Percentiles rank a stretch among this genome's conserved stretches.
Evolutionary conservation across 1,140 invertebrate species (phyloP).

Genomic region (Achatina immaculata): DNA sequence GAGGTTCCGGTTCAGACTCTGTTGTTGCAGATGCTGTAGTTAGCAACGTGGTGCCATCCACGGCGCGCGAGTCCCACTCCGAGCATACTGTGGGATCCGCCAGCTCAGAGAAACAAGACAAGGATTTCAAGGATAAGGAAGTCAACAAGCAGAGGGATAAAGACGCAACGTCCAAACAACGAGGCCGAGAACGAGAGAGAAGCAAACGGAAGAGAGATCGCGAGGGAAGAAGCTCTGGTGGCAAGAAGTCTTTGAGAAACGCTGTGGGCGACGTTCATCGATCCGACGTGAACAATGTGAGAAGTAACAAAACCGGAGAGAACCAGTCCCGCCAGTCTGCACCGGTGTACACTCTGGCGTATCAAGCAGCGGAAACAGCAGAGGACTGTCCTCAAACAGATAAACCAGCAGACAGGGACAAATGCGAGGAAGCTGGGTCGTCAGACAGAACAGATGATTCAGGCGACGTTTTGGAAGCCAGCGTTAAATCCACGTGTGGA

Average conservation of each 20-base stretch:
- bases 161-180: constrained; percentile 12
- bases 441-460: background rate
- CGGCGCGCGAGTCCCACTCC: constrained; percentile 19
- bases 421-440: background rate
- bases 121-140: constrained; percentile 14
- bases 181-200: constrained; percentile 26
- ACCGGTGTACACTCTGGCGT: background rate
- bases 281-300: background rate
- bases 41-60: background rate
- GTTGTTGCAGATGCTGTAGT: background rate
- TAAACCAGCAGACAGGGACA: background rate
- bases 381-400: background rate
- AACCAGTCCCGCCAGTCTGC: background rate
- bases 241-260: constrained; percentile 10
- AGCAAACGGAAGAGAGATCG: constrained; percentile 29
- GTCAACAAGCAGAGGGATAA: background rate
- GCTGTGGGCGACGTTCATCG: constrained; percentile 14
- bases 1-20: constrained; percentile 31
- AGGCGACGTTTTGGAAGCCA: background rate
- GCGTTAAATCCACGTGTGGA: background rate
- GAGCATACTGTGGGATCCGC: constrained; percentile 17
- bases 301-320: background rate
- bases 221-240: background rate
- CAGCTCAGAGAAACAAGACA: constrained; percentile 22
- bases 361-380: background rate